Evolutionary conservation across 2,888 invertebrate genomes (phyloP), one percentile per base, ranked within the genome.

Genomic region (Tridacna gigas): DNA sequence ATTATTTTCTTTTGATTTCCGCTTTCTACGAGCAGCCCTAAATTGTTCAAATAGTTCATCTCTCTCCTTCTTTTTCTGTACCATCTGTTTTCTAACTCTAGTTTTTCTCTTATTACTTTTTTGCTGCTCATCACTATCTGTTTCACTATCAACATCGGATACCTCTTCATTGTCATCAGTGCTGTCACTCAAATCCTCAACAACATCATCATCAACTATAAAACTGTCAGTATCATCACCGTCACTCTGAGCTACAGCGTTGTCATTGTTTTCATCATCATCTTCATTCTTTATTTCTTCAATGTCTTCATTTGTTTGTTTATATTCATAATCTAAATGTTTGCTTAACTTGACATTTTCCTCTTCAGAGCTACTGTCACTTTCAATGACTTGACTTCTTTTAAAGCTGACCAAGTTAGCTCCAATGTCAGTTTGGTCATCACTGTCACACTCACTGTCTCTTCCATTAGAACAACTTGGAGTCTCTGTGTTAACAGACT

Each of bases 1-100:
- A 25, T n/a, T 18, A 51, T 61, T 56, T 66, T 73, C 65, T 80
- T 74, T 80, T 28, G 76, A 67, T 63, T 79, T n/a, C 56, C 66
- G 61, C n/a, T 77, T 73, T 51, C 79, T 56, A 56, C 84, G 81
- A 37, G 73, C 79, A 22, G 73, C 63, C 28, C 79, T 82, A 12
- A 84, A 79, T 47, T 82, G 47, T 25, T 73, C 63, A 60, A 84
- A 73, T 45, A 76, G 20, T 47, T 66, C 67, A 18, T 77, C 28
- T 26, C 56, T 69, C n/a, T 71, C 60, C 20, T 76, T 56, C 65
- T 81, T 69, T 71, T 79, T 84, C 51, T 60, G 71, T 18, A 78
- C 37, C 66, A 67, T 79, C n/a, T 45, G 20, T 1, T 77, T 51
- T 48, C 80, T 78, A 15, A 78, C 78, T 63, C 66, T 71, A 26